Base-by-base conservation (phyloP, 2,113 vertebrate genomes). In the Dasyurus viverrinus region DNA sequence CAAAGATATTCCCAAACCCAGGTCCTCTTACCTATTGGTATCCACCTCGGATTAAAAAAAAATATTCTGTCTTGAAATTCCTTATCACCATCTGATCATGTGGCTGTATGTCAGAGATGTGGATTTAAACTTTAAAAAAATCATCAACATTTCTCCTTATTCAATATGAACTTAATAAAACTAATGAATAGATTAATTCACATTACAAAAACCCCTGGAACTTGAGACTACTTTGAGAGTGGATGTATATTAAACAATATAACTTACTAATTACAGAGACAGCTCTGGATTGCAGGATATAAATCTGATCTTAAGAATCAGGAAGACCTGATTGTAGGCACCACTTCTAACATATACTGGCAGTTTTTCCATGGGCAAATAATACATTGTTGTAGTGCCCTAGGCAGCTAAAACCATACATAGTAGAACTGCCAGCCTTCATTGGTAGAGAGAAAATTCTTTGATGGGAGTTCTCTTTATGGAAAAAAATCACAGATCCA, bases 1-100 rank as follows among this genome's bases (percentile, higher is more conserved):
- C 92, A 96, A 96, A 92, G 68, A 26, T 91, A 90, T 94, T 95
- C 93, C 94, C 96, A 97, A 94, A 94, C 92, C 93, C 57, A 42
- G n/a, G 76, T 92, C 94, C 93, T 36, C 26, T n/a, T 2, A 55
- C 89, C 91, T 91, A 46, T 89, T 27, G 1, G n/a, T 90, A 92
- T 96, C 97, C 96, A 93, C 95, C 90, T 54, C 93, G 95, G 92
- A 97, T 97, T 95, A 94, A 96, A 97, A 94, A 96, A 96, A 92
- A 95, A 97, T 96, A 97, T 97, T 97, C 95, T 97, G 96, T 94
- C 96, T 96, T 94, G 50, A 36, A 14, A 90, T 89, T 96, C 52
- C 95, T 94, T 97, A 95, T 96, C 95, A 96, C 94, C 93, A 95
- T 97, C 89, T 95, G 96, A 96, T 94, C 91, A 42, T 95, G 23